These are phyloP conservation scores for Acropternis orthonyx DNA, from an alignment of 2,797 vertebrate genomes.

Conservation along the genomic window DNA sequence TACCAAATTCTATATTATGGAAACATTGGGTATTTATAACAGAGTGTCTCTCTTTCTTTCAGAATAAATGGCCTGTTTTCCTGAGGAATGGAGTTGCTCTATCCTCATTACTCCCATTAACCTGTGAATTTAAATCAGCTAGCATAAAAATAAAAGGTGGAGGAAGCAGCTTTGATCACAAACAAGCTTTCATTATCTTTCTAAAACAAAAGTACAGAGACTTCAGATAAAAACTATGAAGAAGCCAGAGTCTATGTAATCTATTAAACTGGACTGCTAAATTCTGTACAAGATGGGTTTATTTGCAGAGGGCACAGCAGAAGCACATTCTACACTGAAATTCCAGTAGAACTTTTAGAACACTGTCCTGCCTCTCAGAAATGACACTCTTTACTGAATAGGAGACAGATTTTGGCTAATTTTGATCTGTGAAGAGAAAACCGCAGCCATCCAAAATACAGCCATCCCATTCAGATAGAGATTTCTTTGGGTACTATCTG, in stretches of 20 bases:
- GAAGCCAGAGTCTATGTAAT: background rate
- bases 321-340: background rate
- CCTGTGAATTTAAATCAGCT: background rate
- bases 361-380: background rate
- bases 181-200: background rate
- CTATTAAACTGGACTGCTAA: background rate
- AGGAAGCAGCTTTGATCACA: background rate
- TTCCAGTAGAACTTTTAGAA: background rate
- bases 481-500: background rate
- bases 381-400: background rate
- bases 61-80: background rate
- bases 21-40: background rate
- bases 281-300: background rate
- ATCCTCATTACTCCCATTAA: background rate
- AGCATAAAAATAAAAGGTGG: background rate
- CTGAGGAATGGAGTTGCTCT: background rate
- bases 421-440: background rate
- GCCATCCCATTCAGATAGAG: background rate
- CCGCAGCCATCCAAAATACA: accelerated
- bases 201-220: background rate
- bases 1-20: background rate
- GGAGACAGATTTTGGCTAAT: background rate
- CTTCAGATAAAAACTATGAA: background rate
- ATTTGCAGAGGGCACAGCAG: background rate
- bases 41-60: background rate